Base-by-base conservation (phyloP, 2,797 vertebrate genomes). In the Sebastes alutus region DNA sequence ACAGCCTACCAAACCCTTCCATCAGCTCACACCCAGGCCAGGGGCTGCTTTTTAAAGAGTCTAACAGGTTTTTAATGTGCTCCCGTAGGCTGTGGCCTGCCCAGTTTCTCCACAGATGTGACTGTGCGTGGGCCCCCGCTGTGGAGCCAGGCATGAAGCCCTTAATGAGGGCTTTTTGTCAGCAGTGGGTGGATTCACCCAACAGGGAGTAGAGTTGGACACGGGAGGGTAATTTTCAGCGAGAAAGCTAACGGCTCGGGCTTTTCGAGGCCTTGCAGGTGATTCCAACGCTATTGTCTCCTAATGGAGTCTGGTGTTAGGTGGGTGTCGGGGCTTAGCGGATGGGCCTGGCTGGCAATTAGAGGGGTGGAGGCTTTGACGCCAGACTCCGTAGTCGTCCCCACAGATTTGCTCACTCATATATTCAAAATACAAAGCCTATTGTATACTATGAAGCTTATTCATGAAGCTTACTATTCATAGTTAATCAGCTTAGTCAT, bases 81-180 rank as follows among this genome's bases (percentile, higher is more conserved):
- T 86, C 49, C 49, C 20, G 63, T 8, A 69, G 85, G 85, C 86
- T 72, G 61, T 2, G 62, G 63, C 87, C 85, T 65, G 76, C 81
- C 81, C 60, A 8, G 77, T 77, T 61, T 62, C 83, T 79, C 85
- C 85, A 70, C 86, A 83, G 79, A 87, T 89, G 89, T 85, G 83
- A 72, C 82, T 78, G 77, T 86, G 84, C 84, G 83, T 93, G 91
- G 88, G 90, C 89, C 93, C 92, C 93, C 22, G 79, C 90, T 88
- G 88, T 90, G 89, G 90, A 93, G 87, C 88, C 87, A 90, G 90
- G 85, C 90, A 83, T 83, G 89, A 90, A 92, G 86, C 91, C 88
- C 83, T 91, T 94, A 93, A 93, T 94, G 93, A 92, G 93, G 86
- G 82, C 81, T 91, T 89, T 92, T 93, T 91, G 93, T 93, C 87